A percentile compares a stretch with the other conserved stretches of the same genome.
Evolutionary conservation across 2,888 invertebrate species (phyloP).

Genomic region (Eupithecia centaureata): DNA sequence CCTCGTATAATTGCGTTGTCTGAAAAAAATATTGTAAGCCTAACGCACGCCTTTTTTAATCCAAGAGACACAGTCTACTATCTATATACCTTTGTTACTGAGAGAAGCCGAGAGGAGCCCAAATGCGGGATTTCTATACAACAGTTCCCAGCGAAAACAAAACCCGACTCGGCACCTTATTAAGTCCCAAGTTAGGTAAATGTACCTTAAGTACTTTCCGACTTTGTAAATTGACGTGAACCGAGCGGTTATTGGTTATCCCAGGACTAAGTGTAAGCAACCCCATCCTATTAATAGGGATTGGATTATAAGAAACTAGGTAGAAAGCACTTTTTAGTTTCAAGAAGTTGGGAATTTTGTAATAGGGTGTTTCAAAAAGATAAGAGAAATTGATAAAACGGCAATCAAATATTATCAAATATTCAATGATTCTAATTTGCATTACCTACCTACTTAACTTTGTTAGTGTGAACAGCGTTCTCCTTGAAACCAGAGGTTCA

Average conservation of each 20-base stretch:
- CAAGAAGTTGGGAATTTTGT: too few relatives aligned
- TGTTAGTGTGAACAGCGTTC: too few relatives aligned
- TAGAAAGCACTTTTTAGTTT: background rate
- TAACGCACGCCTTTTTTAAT: background rate
- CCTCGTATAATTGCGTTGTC: background rate
- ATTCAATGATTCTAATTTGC: too few relatives aligned
- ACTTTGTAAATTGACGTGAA: background rate
- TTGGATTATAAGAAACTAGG: background rate
- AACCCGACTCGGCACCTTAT: background rate
- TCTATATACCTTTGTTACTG: background rate
- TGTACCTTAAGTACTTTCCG: background rate
- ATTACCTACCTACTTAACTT: too few relatives aligned
- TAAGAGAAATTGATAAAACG: too few relatives aligned
- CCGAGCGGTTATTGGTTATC: background rate
- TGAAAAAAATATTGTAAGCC: background rate
- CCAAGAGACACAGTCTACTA: background rate
- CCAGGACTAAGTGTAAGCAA: background rate
- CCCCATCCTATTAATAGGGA: background rate
- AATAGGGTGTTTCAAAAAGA: too few relatives aligned
- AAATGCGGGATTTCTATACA: background rate
- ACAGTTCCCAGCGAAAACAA: slow-evolving; percentile 3
- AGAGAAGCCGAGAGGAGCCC: background rate
- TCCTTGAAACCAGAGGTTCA: too few relatives aligned
- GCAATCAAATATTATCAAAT: too few relatives aligned
- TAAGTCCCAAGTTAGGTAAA: background rate